A percentile compares a stretch with the other conserved stretches of the same genome.
phyloP scores from a whole-genome alignment of 2,113 vertebrate species.

The Pelvicachromis taeniatus region DNA sequence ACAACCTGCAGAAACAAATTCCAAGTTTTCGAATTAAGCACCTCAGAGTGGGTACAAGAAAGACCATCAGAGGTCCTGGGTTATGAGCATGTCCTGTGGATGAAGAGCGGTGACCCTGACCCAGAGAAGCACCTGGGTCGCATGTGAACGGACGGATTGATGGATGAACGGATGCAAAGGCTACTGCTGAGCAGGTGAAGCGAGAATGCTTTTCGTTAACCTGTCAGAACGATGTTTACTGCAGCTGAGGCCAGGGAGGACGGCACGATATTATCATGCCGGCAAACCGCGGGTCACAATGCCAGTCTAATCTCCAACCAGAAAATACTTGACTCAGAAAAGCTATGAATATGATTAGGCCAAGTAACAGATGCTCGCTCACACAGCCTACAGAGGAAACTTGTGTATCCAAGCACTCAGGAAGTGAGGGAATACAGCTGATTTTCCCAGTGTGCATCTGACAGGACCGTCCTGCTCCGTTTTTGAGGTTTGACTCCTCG shows the following conservation, averaged over 20 bases:
- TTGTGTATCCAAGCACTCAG: background rate
- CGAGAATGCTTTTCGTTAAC: slow-evolving; percentile 1
- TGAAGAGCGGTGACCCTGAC: background rate
- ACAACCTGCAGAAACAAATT: background rate
- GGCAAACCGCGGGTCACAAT: slow-evolving; percentile 41
- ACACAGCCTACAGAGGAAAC: background rate
- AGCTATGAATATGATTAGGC: slow-evolving; percentile 68
- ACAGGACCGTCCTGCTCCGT: slow-evolving; percentile 5
- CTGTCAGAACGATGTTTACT: slow-evolving; percentile 2
- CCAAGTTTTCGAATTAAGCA: background rate
- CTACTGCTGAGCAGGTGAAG: background rate
- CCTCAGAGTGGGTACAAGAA: background rate
- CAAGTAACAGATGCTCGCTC: slow-evolving; percentile 41
- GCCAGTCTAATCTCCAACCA: slow-evolving; percentile 55
- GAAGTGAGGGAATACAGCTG: background rate
- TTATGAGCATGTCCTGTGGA: background rate
- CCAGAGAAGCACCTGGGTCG: background rate
- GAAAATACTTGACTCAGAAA: slow-evolving; percentile 47
- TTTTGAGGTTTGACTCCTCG: background rate
- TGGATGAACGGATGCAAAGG: background rate
- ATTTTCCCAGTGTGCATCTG: background rate
- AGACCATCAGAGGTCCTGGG: background rate
- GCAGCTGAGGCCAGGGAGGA: background rate
- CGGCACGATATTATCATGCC: slow-evolving; percentile 23
- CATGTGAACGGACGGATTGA: background rate